Evolutionary conservation across 23 tunicate genomes (phyloP), one percentile per base, ranked within the genome.

Genomic region (Ciona savignyi): DNA sequence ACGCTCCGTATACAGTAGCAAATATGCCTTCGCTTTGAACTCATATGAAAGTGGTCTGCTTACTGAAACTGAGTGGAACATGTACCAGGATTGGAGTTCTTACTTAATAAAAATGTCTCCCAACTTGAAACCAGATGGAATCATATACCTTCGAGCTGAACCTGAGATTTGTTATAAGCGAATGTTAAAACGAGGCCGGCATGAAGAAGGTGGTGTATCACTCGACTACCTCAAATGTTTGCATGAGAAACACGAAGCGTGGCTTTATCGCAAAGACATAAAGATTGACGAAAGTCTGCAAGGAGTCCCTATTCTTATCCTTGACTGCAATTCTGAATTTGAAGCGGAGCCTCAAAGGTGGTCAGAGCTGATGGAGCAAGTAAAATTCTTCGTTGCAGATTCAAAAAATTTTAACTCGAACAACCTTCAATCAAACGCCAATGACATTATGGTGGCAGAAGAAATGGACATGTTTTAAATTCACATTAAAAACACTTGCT

Each of bases 171-270:
- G 98, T 51, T 71, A 66, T 35, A 63, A 83, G 25, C 78, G 98
- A 60, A 92, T 85, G 93, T 62, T 31, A 29, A 92, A 81, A 48
- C 75, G 98, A 56, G 98, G 93, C 0, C 56, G 98, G 2, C 86
- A 78, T 20, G 98, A 92, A 81, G 98, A 92, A 60, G 76, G 93
- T 51, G 87, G 83, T 0, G 88, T 92, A 1, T 49, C 87, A 0
- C 34, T 81, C 28, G 93, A 85, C 26, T 92, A 92, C 67, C 67
- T 92, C 26, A 76, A 64, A 31, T 56, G 72, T 68, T 34, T 92
- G 66, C 87, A 92, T 66, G 98, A 92, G 65, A 85, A 85, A 70
- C 98, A 92, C 51, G 98, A 92, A 85, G 75, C 81, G 15, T 84
- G 90, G 97, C 51, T 92, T 6, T 73, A 83, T 66, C 70, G 75